These are phyloP conservation scores for Mormyrus lacerda DNA, from an alignment of 2,113 vertebrate species.

Conservation along the genomic window DNA sequence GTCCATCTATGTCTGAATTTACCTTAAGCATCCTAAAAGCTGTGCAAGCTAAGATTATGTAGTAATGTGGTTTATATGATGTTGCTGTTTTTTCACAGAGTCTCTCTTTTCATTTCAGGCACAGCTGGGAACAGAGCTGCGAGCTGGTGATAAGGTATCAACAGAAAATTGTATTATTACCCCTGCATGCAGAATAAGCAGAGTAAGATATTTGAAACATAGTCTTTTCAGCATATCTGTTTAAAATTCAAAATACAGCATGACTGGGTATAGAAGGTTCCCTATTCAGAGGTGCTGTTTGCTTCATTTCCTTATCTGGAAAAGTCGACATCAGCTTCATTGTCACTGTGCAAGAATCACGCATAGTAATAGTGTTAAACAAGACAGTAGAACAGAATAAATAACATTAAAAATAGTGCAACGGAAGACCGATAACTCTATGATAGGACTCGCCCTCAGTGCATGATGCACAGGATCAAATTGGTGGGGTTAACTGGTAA, in stretches of 20 bases:
- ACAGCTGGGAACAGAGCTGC: neutral
- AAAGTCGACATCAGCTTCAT: neutral
- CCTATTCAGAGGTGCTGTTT: neutral
- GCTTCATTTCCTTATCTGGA: neutral
- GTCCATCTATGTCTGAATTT: neutral
- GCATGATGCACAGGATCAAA: neutral
- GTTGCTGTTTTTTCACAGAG: neutral
- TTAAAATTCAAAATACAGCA: neutral
- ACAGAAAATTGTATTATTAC: neutral
- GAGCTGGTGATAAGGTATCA: neutral
- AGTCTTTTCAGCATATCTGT: neutral
- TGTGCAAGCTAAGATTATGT: neutral
- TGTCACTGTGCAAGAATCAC: neutral
- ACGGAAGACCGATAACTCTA: no score
- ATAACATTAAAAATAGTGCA: no score
- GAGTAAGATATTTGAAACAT: neutral
- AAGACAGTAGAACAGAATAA: no score
- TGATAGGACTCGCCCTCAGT: neutral
- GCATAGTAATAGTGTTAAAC: neutral
- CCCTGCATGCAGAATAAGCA: neutral
- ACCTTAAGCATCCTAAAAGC: neutral
- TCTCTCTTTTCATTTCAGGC: neutral
- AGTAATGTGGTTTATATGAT: neutral
- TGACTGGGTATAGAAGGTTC: neutral
- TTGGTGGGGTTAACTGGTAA: neutral